Percentiles rank a stretch among this genome's conserved stretches.
These are phyloP conservation scores for Myzus persicae DNA, from an alignment of 1,140 invertebrate species.

Conservation along the genomic window DNA sequence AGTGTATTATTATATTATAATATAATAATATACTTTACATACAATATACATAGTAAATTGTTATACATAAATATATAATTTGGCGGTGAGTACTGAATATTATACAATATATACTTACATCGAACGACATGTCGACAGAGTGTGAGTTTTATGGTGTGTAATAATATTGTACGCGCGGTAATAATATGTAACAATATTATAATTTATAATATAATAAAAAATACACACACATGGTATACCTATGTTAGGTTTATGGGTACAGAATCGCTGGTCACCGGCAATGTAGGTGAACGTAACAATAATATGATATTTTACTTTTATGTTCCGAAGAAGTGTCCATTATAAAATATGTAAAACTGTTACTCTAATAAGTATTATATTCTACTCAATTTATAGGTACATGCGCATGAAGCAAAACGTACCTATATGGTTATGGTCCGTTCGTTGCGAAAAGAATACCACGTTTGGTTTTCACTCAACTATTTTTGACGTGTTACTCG, in stretches of 20 bases:
- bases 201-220: not conserved
- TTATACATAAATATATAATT: not conserved
- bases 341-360: not conserved
- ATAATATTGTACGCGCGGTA: not conserved
- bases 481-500: not conserved
- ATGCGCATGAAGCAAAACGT: not conserved
- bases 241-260: not conserved
- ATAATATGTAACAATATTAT: not conserved
- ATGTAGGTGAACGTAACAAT: slow-evolving; percentile 4
- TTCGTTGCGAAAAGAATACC: not conserved
- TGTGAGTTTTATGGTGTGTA: not conserved
- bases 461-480: not conserved
- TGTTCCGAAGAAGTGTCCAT: not conserved
- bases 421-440: not conserved
- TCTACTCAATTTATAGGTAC: not conserved
- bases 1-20: too few relatives aligned
- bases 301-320: not conserved
- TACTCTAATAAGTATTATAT: not conserved
- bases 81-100: not conserved
- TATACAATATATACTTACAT: not conserved
- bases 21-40: too few relatives aligned
- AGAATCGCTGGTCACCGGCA: not conserved
- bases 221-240: not conserved
- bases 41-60: not conserved
- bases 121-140: not conserved